Evolutionary conservation across 2,888 invertebrate species (phyloP).

Genomic region (Papilio gigon): DNA sequence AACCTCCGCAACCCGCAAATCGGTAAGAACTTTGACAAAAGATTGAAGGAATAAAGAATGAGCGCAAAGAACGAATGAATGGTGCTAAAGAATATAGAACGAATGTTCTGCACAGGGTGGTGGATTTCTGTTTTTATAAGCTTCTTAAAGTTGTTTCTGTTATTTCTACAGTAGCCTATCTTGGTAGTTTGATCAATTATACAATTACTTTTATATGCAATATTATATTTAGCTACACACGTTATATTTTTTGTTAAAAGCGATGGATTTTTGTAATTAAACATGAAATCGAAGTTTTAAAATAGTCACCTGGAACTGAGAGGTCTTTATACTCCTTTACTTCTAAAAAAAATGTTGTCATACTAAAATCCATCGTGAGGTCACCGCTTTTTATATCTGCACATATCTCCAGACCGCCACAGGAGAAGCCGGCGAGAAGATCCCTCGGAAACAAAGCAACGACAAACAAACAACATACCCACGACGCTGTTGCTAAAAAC

Average conservation of each 20-base stretch:
- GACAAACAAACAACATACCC: constrained; percentile 51
- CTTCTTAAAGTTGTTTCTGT: constrained; percentile 16
- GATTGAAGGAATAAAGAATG: background rate
- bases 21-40: constrained; percentile 55
- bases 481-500: constrained; percentile 37
- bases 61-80: background rate
- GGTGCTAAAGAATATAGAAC: background rate
- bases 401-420: constrained; percentile 68
- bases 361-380: constrained; percentile 20
- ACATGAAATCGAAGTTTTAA: background rate
- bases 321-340: background rate
- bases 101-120: constrained; percentile 25
- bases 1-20: constrained; percentile 70
- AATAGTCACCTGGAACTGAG: background rate
- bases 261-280: constrained; percentile 17
- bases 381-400: constrained; percentile 51
- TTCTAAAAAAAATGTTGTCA: too few species aligned
- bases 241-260: background rate
- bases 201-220: constrained; percentile 3
- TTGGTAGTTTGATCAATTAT: background rate
- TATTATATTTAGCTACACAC: background rate
- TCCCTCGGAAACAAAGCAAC: constrained; percentile 55
- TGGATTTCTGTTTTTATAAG: constrained; percentile 21
- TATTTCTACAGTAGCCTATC: background rate
- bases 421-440: constrained; percentile 66